Evolutionary conservation across 2,888 invertebrate genomes (phyloP).

Genomic region (Eudemis profundana): DNA sequence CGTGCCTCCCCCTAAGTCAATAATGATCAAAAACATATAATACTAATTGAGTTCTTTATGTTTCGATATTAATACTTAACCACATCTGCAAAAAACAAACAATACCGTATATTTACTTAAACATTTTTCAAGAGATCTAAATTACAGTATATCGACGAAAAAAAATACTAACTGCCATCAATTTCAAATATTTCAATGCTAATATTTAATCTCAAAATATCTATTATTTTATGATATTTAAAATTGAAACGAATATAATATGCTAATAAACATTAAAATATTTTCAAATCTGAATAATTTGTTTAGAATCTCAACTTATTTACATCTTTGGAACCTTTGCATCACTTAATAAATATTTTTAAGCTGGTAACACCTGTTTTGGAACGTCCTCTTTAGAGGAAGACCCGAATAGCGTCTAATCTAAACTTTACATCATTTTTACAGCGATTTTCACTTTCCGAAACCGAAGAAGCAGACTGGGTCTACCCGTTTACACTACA

Average conservation of each 20-base stretch:
- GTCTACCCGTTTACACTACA: conserved; percentile 17
- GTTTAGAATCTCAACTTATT: conserved; percentile 38
- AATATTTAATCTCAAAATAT: conserved; percentile 24
- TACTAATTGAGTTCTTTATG: conserved; percentile 22
- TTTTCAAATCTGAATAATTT: conserved; percentile 32
- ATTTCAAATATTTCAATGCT: conserved; percentile 16
- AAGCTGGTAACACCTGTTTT: conserved; percentile 46
- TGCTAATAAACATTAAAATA: conserved; percentile 36
- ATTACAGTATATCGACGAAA: conserved; percentile 3
- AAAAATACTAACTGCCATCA: conserved; percentile 14
- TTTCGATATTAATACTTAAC: conserved; percentile 15
- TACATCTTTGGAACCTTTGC: conserved; percentile 44
- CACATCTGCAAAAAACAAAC: conserved; percentile 11
- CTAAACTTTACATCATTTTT: conserved; percentile 42
- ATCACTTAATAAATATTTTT: conserved; percentile 40
- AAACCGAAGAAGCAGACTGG: conserved; percentile 47
- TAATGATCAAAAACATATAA: conserved; percentile 22
- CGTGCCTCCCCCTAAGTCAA: conserved; percentile 11
- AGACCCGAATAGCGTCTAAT: conserved; percentile 34
- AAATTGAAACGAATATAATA: conserved; percentile 23
- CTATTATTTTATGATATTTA: conserved; percentile 4
- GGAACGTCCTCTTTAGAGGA: conserved; percentile 44
- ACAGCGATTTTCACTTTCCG: conserved; percentile 45
- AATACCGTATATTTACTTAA: conserved; percentile 15
- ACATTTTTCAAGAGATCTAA: conserved; percentile 9